phyloP scores from a whole-genome alignment of 2,797 vertebrate genomes.

The Falco concolor region DNA sequence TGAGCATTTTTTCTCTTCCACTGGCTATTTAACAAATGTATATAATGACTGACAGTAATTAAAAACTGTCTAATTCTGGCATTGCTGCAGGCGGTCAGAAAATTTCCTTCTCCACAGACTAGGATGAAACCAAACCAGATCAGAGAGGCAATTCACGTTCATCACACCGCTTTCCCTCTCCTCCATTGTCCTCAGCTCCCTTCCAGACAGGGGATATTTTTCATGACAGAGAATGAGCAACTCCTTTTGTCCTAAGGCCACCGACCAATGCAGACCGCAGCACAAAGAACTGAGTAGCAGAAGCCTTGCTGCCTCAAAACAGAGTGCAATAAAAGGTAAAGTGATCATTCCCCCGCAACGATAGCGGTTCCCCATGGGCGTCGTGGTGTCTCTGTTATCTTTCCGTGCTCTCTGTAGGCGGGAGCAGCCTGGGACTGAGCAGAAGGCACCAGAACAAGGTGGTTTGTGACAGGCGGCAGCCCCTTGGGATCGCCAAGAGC shows the following conservation, averaged over 20 bases:
- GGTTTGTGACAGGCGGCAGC: neutral
- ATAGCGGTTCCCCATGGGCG: neutral
- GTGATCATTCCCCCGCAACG: accelerated
- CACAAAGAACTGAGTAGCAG: neutral
- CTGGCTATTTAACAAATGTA: neutral
- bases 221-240: neutral
- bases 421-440: neutral
- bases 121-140: neutral
- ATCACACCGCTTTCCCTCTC: neutral
- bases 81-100: neutral
- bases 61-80: neutral
- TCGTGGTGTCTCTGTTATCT: neutral
- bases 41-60: neutral
- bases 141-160: neutral
- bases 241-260: neutral
- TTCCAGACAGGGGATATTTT: neutral
- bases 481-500: neutral
- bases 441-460: neutral
- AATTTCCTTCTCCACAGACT: neutral
- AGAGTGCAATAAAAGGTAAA: neutral
- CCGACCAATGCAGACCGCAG: neutral
- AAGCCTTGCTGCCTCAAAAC: neutral
- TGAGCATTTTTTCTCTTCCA: neutral
- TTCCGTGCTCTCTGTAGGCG: neutral
- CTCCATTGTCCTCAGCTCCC: neutral